These are phyloP conservation scores for Notothenia rossii DNA, from an alignment of 2,113 vertebrate species.

Conservation along the genomic window DNA sequence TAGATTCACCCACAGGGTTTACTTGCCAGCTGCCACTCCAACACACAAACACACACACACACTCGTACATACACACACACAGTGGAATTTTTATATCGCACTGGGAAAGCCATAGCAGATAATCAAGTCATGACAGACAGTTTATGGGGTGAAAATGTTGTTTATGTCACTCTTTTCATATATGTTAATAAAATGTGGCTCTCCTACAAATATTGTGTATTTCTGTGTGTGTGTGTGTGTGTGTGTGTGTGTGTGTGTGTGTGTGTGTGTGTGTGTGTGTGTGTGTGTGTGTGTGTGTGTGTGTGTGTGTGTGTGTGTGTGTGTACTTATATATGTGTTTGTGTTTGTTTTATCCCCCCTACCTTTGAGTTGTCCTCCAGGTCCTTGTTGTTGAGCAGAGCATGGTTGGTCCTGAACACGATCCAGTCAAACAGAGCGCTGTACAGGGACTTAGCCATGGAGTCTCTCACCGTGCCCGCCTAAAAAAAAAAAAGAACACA, in stretches of 20 bases:
- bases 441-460: conserved; percentile 97
- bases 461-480: conserved; percentile 95
- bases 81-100: conserved; percentile 19
- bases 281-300: neutral
- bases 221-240: neutral
- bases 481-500: conserved; percentile 65
- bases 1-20: conserved; percentile 57
- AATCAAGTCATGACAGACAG: neutral
- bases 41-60: conserved; percentile 8
- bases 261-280: no score
- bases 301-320: no score
- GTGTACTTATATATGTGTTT: neutral
- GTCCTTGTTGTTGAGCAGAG: conserved; percentile 94
- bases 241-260: no score
- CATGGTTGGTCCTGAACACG: conserved; percentile 97
- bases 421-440: conserved; percentile 98
- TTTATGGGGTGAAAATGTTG: no score
- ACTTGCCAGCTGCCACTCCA: conserved; percentile 64
- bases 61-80: conserved; percentile 16
- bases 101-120: conserved; percentile 1
- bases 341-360: conserved; percentile 29
- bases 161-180: no score
- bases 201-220: no score
- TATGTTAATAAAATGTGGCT: no score
- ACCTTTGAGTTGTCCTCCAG: conserved; percentile 93